Base-by-base conservation (phyloP, 2,888 invertebrate genomes). In the Drosophila formosana region DNA sequence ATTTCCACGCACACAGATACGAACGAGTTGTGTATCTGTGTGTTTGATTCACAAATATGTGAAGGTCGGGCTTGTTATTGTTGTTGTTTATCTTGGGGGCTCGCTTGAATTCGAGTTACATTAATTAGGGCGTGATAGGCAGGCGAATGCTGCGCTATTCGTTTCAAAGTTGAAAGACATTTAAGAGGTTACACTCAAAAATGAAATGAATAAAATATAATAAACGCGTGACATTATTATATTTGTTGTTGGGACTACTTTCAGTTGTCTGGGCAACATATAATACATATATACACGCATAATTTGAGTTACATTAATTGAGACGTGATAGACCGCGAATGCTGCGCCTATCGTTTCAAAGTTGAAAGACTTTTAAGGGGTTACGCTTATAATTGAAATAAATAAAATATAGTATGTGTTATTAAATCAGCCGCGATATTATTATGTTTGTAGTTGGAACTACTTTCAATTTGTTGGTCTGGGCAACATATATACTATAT, bases 51-150 rank as follows among this genome's bases (percentile, higher is more conserved):
- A 30, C 32, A 43, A 56, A 41, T 62, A 69, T 52, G 52, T 62
- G 75, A 72, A 72, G 75, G 75, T 75, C 72, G 57, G n/a, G 28
- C 7, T 52, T 56, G 45, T 57, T 62, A 63, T 75, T 75, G 56
- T 9, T 28, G 5, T 52, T 56, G 45, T 57, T 62, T 69, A 69
- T 69, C 51, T 52, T 49, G 61, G 47, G 43, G 75, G 75, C 72
- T 52, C 49, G 70, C 46, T 52, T 30, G n/a, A 11, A 13, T 25
- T 70, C 51, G 6, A 57, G 41, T 53, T 52, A 37, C 18, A 23
- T 51, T 45, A 56, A 62, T 47, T 46, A 26, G 34, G 13, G 25
- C 34, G 18, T 58, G 32, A 13, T 26, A n/a, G 41, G 5, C 13
- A n/a, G 41, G 7, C 13, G 18, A 11, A 41, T 6, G 18, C 39